Conservation (phyloP, 2,888 invertebrate genomes). For the Alsophila aescularia region DNA sequence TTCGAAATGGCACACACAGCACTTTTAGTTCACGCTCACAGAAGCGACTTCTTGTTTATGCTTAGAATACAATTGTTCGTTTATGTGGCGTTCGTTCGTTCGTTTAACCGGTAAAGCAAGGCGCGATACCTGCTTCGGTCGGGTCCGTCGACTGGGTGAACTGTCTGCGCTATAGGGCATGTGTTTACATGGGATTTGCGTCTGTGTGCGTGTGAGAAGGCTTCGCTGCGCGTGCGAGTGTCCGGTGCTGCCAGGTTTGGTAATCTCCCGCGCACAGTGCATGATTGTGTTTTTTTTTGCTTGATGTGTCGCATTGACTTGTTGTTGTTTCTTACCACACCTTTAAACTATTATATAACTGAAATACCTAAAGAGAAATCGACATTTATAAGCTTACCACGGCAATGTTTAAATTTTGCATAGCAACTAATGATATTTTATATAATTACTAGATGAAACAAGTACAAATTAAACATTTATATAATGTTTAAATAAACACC, state of each 20-base stretch:
- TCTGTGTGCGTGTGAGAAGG: slow-evolving; percentile 59
- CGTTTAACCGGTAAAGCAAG: slow-evolving; percentile 74
- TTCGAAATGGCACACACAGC: slow-evolving; percentile 44
- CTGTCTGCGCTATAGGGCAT: slow-evolving; percentile 52
- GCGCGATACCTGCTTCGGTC: slow-evolving; percentile 61
- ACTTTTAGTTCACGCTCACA: slow-evolving; percentile 34
- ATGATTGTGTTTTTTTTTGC: too few species aligned
- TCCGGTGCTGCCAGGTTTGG: slow-evolving; percentile 48
- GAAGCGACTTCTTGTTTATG: slow-evolving; percentile 32
- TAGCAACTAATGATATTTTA: too few species aligned
- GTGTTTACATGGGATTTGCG: slow-evolving; percentile 51
- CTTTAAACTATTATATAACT: too few species aligned
- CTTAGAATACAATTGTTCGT: slow-evolving; percentile 57
- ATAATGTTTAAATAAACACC: too few species aligned
- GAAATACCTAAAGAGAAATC: too few species aligned
- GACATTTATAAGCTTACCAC: too few species aligned
- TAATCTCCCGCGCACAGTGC: slow-evolving; percentile 27
- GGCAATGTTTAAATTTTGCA: too few species aligned
- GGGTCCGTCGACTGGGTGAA: slow-evolving; percentile 62
- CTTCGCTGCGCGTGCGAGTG: slow-evolving; percentile 62
- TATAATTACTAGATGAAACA: too few species aligned
- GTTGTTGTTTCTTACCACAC: too few species aligned
- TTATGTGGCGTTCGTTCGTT: slow-evolving; percentile 65
- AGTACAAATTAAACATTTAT: too few species aligned
- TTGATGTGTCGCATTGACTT: neutral